Base-by-base conservation (phyloP, 2,888 invertebrate genomes). In the Epirrhoe tristata region DNA sequence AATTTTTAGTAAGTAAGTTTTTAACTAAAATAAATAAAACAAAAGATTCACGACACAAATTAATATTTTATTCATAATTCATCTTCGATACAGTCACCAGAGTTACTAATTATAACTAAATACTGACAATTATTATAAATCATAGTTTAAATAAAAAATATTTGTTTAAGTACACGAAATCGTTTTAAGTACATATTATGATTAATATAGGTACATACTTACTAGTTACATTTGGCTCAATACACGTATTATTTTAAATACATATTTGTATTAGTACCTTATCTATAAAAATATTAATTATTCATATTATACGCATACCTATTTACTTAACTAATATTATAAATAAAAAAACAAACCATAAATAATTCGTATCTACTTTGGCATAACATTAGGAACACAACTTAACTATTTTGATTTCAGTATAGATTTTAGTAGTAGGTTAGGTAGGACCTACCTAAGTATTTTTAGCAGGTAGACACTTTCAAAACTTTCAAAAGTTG, bases 21-120 rank as follows among this genome's bases (percentile, higher is more conserved):
- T n/a, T n/a, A 24, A 24, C 12, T 51, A 8, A 52, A 16, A n/a
- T 51, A 66, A 68, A 68, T 67, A 74, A 76, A 70, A 76, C 77
- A 74, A 74, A 65, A 65, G 46, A 31, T 69, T 63, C 82, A 84
- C 85, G 86, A 84, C 85, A 82, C 80, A 81, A 81, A 79, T 77
- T 72, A 76, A 77, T 79, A 14, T 39, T 60, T 59, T 70, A 71
- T 75, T 76, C 79, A 81, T 81, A 80, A 79, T 74, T 76, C 75
- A 78, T 77, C 68, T 75, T 77, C 77, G 68, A 79, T 82, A 81
- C 82, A 85, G 74, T 81, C 83, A 83, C 84, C 39, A 84, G 79
- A 79, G 81, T 78, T 73, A 46, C 56, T 58, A 66, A 56, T 48
- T 62, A 63, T 52, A 46, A 48, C 50, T 67, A 71, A 68, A 66